Base-by-base conservation (phyloP, 2,888 invertebrate species). In the Pseudanteris insignis region DNA sequence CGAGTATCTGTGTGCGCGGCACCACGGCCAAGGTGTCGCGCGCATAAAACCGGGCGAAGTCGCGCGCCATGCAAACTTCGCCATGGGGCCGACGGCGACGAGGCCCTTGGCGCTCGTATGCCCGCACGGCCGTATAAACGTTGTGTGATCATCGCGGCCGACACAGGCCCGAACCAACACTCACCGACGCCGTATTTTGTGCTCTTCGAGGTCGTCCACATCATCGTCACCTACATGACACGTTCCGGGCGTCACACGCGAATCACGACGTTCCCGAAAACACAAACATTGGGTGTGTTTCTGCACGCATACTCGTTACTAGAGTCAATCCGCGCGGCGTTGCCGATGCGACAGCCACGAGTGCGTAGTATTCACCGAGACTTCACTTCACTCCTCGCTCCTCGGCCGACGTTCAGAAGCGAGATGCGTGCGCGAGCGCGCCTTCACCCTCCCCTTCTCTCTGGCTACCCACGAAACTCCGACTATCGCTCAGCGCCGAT, bases 161-260 rank as follows among this genome's bases (percentile, higher is more conserved):
- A n/a, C n/a, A n/a, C n/a, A n/a, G n/a, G n/a, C n/a, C n/a, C n/a
- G n/a, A n/a, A n/a, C n/a, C n/a, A n/a, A n/a, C n/a, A n/a, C n/a
- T n/a, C 83, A 89, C 89, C 89, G 80, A 89, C 88, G 72, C 86
- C 89, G 81, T 89, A 85, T 83, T 89, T 89, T 69, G 88, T 86
- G 63, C 86, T 85, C 82, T 88, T 89, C 65, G 87, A 85, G 67
- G 88, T 87, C 73, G 86, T 85, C 89, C 89, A 89, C 89, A 89
- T 89, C 79, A 70, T 75, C 74, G 76, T 74, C 76, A 54, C 64
- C 70, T 63, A 61, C 61, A 43, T 63, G 64, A 46, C 28, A 33
- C 61, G 53, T 12, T 38, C 38, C 47, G 34, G 53, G 44, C 53
- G 51, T 48, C 66, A 64, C 66, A 64, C 67, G 51, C 34, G 51